Evolutionary conservation across 1,140 invertebrate genomes (phyloP), one percentile per base, ranked within the genome.

Genomic region (Geopemphigus sp.): DNA sequence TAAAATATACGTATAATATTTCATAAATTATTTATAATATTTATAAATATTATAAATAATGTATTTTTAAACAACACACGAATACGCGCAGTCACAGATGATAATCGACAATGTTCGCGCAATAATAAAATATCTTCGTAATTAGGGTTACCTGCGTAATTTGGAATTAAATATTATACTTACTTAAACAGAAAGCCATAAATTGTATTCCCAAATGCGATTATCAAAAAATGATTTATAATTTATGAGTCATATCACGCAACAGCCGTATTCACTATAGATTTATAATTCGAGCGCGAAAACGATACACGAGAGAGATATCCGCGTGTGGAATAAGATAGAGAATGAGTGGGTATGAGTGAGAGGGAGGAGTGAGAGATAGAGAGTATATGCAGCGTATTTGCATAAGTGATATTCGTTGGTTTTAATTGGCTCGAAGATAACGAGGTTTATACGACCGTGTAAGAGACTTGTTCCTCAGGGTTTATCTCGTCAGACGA

Each of bases 391-490:
- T 39, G 8, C 32, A 8, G 32, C 19, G 56, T 10, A 74, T 74
- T 74, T 74, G 72, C 72, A 74, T 74, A 74, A 74, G 56, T 50
- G 56, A 74, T 57, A 74, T 59, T 57, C 72, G 72, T 74, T 45
- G 54, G 53, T 74, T 59, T 74, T 74, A 74, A 74, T 74, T 74
- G 72, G 72, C 6, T 12, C 8, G 56, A 15, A 74, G 72, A 74
- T 74, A 74, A 74, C 72, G 72, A 54, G 32, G 72, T 74, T 74
- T 74, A 74, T 74, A 74, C 53, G 72, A 59, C 72, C 72, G 54
- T 59, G 72, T 74, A 45, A 57, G 29, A 57, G 72, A 24, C 72
- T 57, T 74, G 72, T 74, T 74, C 12, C 54, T 59, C 14, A 17
- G 53, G 39, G 72, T 74, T 74, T 74, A 74, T 74, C 72, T 74